Percentiles rank a stretch among this genome's conserved stretches.
These are phyloP conservation scores for Acholoe squamosa DNA, from an alignment of 2,888 invertebrate species.

Conservation along the genomic window DNA sequence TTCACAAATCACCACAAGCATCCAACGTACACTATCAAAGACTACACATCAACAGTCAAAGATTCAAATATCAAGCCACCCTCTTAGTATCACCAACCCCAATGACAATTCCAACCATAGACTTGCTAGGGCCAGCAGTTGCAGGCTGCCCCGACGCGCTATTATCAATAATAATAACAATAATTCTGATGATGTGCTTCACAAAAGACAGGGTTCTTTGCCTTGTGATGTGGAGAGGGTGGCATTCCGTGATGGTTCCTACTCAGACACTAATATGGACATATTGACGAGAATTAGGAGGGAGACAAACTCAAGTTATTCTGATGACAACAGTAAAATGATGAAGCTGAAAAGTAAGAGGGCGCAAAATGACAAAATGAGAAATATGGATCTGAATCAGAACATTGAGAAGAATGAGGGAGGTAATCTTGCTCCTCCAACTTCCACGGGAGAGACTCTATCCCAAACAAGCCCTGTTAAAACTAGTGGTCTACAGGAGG, in stretches of 20 bases:
- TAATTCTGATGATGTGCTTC: neutral
- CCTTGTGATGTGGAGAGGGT: slow-evolving; percentile 3
- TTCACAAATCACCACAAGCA: neutral
- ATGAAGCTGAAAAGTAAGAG: too few species aligned
- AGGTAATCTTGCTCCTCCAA: neutral
- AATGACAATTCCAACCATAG: neutral
- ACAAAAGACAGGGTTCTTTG: slow-evolving; percentile 17
- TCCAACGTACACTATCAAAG: neutral
- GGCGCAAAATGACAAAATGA: neutral
- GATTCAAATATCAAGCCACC: too few species aligned
- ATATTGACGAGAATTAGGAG: neutral
- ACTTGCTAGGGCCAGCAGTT: neutral
- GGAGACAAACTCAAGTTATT: neutral
- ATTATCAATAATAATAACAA: neutral
- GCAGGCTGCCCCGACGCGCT: neutral
- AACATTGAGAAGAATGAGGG: neutral
- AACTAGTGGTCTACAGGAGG: neutral
- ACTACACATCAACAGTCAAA: neutral
- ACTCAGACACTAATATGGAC: neutral
- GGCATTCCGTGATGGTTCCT: neutral
- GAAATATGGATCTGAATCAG: neutral
- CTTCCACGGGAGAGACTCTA: neutral
- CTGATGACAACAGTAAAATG: slow-evolving; percentile 1
- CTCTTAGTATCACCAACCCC: too few species aligned
- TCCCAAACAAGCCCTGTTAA: neutral